These are phyloP conservation scores for Neolamprologus tretocephalus DNA, from an alignment of 2,113 vertebrate genomes.

Conservation along the genomic window DNA sequence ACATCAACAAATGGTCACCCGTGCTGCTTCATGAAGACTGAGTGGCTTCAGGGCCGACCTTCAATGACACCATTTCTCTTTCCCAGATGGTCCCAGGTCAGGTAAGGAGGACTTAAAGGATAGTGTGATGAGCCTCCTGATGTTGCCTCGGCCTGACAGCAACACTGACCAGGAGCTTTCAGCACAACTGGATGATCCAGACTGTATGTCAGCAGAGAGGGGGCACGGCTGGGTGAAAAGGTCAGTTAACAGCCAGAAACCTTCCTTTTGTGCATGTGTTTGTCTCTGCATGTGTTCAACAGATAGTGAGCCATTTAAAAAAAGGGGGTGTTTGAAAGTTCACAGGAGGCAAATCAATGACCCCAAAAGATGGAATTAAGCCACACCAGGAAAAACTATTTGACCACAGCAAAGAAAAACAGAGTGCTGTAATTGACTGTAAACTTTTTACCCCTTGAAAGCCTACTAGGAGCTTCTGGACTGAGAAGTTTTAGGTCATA, in stretches of 20 bases:
- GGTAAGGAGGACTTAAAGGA: not conserved
- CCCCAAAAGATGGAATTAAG: not conserved
- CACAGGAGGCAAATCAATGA: conserved; percentile 9
- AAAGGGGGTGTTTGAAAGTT: not conserved
- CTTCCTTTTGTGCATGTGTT: not conserved
- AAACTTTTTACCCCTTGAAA: not conserved
- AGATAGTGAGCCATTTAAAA: not conserved
- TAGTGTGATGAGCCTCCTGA: conserved; percentile 11
- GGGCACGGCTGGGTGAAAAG: conserved; percentile 27
- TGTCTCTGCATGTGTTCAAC: not conserved
- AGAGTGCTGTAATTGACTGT: not conserved
- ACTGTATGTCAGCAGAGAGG: not conserved
- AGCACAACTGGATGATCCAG: conserved; percentile 48
- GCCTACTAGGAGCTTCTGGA: not conserved
- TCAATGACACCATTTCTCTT: conserved; percentile 10
- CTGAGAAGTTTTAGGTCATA: not conserved
- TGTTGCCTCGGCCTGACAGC: conserved; percentile 3
- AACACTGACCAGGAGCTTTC: not conserved
- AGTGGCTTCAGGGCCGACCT: conserved; percentile 25
- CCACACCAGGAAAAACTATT: not conserved
- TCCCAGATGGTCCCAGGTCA: conserved; percentile 30
- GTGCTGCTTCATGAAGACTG: conserved; percentile 9
- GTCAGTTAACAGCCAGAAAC: conserved; percentile 24
- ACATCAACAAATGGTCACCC: conserved; percentile 20
- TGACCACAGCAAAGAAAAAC: not conserved